Base-by-base conservation (phyloP, 2,888 invertebrate genomes). In the Masnerella sp. region DNA sequence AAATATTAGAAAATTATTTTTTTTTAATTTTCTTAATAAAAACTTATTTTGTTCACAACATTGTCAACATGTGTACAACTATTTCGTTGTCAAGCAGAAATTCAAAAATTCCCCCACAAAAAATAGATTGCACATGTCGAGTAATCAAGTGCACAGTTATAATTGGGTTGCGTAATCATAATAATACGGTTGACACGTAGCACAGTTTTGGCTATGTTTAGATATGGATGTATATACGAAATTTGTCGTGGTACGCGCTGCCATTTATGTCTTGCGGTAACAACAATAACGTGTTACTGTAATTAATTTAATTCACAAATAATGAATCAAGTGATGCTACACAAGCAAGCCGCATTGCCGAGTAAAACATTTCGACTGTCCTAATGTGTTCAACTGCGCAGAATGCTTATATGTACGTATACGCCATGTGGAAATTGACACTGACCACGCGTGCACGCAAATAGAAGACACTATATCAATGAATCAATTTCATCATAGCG, bases 231-330 rank as follows among this genome's bases (percentile, higher is more conserved):
- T n/a, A n/a, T 30, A 40, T 20, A 25, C 14, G 18, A 30, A 20
- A 42, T 42, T 51, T 32, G 32, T 42, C 62, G 11, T 22, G 40
- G 9, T 15, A 12, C 20, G n/a, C 12, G 9, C 30, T 30, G 3
- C 12, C 30, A n/a, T 34, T 25, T 49, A 36, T 61, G 49, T 59
- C 49, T 54, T 64, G 45, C n/a, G 43, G 45, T 38, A 32, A 36
- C 54, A 45, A 36, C 47, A 40, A 22, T 40, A 30, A 30, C 28
- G 28, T 20, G 45, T 25, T 32, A 51, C 25, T 9, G 15, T 45
- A 64, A 64, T 64, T 64, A 64, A 54, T 64, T 64, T 45, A 52
- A 64, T 64, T 64, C 45, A 12, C 52, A 64, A 54, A 43, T 64
- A 64, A 64, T 64, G 52, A 54, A 64, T 64, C 47, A 36, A 51